Base-by-base conservation (phyloP, 2,113 vertebrate species). In the Heliornis fulica region DNA sequence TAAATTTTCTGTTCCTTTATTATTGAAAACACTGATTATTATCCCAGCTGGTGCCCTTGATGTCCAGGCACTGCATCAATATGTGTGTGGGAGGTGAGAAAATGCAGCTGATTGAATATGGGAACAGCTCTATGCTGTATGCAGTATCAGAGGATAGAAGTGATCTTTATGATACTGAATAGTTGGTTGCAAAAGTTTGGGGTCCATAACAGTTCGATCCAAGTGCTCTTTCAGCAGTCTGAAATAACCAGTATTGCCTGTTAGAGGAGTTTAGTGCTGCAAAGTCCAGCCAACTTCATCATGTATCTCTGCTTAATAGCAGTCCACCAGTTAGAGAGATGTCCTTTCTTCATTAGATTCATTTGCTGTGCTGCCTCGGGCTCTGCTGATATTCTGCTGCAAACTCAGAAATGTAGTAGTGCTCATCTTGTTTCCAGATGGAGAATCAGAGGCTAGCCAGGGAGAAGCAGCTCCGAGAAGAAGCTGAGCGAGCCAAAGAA, bases 401-500 rank as follows among this genome's bases (percentile, higher is more conserved):
- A 71, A 65, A 45, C 48, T 69, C 81, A 79, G 94, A 41, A 40
- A 63, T 0, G 17, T 59, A 41, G 15, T 46, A 2, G 22, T 59
- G n/a, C 70, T 86, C 38, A 7, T 92, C 51, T 36, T 50, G 0
- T 76, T 92, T 91, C 66, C 76, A 99, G 99, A 98, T 99, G 98
- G 99, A 99, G 96, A 98, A 98, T 74, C 99, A 99, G 94, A 99
- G 99, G 80, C 93, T 99, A 87, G 98, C 98, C 34, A 98, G 98
- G 80, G 99, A 99, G 95, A 99, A 99, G 97, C 98, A 99, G 96
- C 98, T 99, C 97, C 97, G 99, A 57, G 99, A 99, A 93, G 99
- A 99, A 70, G 99, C 98, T 0, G 99, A 99, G 92, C 95, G 98
- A 89, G 98, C 98, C 61, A 99, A 99, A 83, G 98, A 99, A 22